Evolutionary conservation across 2,888 invertebrate genomes (phyloP).

Genomic region (Lysandra coridon): DNA sequence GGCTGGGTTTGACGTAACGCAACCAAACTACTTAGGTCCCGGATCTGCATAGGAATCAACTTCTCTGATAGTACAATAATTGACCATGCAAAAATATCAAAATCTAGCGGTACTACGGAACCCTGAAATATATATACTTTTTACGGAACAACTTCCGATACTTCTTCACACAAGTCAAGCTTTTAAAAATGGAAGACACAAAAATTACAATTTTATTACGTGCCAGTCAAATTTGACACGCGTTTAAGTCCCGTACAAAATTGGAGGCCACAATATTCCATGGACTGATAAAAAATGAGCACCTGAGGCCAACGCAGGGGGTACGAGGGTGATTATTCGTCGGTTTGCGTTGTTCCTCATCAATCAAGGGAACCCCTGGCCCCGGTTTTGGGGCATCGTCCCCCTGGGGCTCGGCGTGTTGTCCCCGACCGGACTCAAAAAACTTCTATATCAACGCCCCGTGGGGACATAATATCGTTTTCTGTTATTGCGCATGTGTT

Average conservation of each 20-base stretch:
- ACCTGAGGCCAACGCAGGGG: constrained; percentile 64
- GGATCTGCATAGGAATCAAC: too few species aligned
- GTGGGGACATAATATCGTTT: background rate
- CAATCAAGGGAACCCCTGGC: constrained; percentile 67
- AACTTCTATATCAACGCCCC: constrained; percentile 13
- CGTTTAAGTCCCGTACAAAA: constrained; percentile 18
- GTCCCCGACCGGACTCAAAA: constrained; percentile 29
- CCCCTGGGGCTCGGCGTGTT: constrained; percentile 44
- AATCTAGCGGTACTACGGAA: too few species aligned
- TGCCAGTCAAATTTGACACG: background rate
- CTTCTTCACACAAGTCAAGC: background rate
- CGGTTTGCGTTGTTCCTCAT: constrained; percentile 64
- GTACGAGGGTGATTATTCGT: constrained; percentile 67
- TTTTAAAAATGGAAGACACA: background rate
- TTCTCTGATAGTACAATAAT: too few species aligned
- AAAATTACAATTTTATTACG: constrained; percentile 15
- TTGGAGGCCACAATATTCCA: constrained; percentile 44
- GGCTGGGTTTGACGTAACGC: too few species aligned
- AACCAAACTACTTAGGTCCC: too few species aligned
- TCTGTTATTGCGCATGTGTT: constrained; percentile 47
- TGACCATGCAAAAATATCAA: too few species aligned
- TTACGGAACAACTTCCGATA: too few species aligned
- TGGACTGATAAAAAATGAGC: constrained; percentile 41
- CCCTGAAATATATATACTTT: too few species aligned
- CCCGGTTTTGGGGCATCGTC: constrained; percentile 64